Conservation (phyloP, 2,888 invertebrate species). For the Adelognathus sp. region DNA sequence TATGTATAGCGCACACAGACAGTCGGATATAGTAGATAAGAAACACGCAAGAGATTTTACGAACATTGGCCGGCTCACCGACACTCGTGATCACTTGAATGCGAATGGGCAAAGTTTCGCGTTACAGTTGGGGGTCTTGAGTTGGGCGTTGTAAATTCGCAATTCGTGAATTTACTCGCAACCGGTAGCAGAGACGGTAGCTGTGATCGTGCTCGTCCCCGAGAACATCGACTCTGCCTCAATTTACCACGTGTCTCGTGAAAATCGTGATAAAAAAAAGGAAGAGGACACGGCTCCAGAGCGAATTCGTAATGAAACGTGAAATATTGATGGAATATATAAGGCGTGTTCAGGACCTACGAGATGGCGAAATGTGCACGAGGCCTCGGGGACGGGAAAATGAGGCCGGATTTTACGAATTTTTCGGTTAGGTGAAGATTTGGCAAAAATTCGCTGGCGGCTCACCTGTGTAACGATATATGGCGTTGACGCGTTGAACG, state of each 20-base stretch:
- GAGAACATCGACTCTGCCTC: neutral
- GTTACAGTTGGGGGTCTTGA: too few species aligned
- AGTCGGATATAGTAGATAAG: conserved; percentile 53
- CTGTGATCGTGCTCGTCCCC: conserved; percentile 22
- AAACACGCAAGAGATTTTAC: conserved; percentile 54
- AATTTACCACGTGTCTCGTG: conserved; percentile 7
- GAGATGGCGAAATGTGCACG: neutral
- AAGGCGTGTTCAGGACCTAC: neutral
- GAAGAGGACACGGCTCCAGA: too few species aligned
- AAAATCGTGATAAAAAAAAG: neutral
- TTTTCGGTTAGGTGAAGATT: neutral
- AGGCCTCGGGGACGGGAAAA: neutral
- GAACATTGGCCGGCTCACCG: conserved; percentile 8
- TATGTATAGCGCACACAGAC: conserved; percentile 19
- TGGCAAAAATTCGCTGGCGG: conserved; percentile 11
- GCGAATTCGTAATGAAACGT: neutral
- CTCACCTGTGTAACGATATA: conserved; percentile 91
- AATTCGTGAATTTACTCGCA: conserved; percentile 27
- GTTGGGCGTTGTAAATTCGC: too few species aligned
- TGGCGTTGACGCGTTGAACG: conserved; percentile 94
- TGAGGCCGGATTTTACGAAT: neutral
- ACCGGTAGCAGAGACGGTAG: too few species aligned
- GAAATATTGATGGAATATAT: neutral
- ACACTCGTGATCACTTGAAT: neutral
- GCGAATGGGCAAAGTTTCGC: conserved; percentile 42